Conservation (phyloP, 92 coral and sea anemone genomes). For the Paramuricea clavata region DNA sequence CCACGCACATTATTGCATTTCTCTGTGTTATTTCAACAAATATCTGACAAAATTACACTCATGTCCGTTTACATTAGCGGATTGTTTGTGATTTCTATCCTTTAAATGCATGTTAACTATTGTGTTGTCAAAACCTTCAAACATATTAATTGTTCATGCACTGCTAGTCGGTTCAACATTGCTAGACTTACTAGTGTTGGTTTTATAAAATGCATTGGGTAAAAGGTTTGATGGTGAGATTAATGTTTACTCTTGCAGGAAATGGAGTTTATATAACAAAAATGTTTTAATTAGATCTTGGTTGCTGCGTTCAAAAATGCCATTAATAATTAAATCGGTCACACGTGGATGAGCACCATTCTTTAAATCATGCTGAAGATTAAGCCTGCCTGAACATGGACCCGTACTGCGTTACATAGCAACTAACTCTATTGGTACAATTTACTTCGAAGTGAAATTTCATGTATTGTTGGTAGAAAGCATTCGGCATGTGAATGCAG, state of each 20-base stretch:
- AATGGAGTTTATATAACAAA: background rate
- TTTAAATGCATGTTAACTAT: background rate
- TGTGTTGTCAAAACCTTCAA: background rate
- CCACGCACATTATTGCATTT: slow-evolving; percentile 7
- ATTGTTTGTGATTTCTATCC: background rate
- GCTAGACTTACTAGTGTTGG: too few species aligned
- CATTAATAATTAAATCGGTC: slow-evolving; percentile 13
- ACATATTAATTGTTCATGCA: background rate
- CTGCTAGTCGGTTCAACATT: background rate
- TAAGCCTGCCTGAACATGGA: slow-evolving; percentile 19
- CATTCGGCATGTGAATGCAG: too few species aligned
- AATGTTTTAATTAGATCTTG: background rate
- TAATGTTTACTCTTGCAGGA: slow-evolving; percentile 18
- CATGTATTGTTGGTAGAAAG: background rate
- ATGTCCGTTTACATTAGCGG: slow-evolving; percentile 2
- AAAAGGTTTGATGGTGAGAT: background rate
- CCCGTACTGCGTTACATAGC: slow-evolving; percentile 3
- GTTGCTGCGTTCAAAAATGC: slow-evolving; percentile 2
- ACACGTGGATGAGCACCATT: slow-evolving; percentile 15
- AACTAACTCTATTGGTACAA: background rate
- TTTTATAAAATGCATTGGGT: background rate
- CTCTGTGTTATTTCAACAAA: slow-evolving; percentile 16
- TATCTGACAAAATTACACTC: slow-evolving; percentile 1
- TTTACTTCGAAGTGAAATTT: background rate
- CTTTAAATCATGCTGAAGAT: slow-evolving; percentile 5